A percentile compares a stretch with the other conserved stretches of the same genome.
Evolutionary conservation across 30 jellyfish, hydroid and myxozoan genomes (phyloP).

Genomic region (Pseudorhiza aurosa): DNA sequence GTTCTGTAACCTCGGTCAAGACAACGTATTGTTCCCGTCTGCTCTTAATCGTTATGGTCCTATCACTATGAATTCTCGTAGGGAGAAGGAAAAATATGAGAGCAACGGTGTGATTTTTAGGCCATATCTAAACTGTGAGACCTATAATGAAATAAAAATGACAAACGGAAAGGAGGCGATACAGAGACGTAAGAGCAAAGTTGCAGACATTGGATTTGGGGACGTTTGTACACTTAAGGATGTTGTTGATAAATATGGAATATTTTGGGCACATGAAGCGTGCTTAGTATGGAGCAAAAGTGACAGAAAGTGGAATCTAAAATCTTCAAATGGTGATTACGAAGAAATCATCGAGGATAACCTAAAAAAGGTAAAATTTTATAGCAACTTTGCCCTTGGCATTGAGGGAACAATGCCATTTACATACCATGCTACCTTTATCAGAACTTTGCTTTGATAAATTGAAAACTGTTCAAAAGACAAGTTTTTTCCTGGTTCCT

Average conservation of each 20-base stretch:
- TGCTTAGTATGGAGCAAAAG: constrained; percentile 81
- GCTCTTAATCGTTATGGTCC: constrained; percentile 83
- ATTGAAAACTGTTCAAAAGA: no score
- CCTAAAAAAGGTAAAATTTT: constrained; percentile 52
- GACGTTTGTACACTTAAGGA: constrained; percentile 36
- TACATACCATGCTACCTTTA: no score
- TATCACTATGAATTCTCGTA: constrained; percentile 23
- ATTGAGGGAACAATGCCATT: no score
- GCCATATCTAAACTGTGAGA: constrained; percentile 65
- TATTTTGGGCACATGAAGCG: constrained; percentile 88
- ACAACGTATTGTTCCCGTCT: constrained; percentile 56
- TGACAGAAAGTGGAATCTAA: constrained; percentile 28
- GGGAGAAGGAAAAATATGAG: constrained; percentile 23
- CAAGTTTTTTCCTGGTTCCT: no score
- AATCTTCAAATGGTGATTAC: constrained; percentile 17
- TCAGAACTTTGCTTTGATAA: no score
- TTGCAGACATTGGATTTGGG: constrained; percentile 55
- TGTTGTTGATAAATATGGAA: constrained; percentile 68
- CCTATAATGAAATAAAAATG: neutral
- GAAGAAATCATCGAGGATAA: constrained; percentile 49
- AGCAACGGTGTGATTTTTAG: constrained; percentile 78
- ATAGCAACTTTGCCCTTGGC: no score
- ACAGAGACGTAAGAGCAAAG: neutral
- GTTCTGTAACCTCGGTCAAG: constrained; percentile 77
- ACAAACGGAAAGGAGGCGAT: neutral